Evolutionary conservation across 2,113 vertebrate species (phyloP), one percentile per base, ranked within the genome.

Genomic region (Pitta sordida): DNA sequence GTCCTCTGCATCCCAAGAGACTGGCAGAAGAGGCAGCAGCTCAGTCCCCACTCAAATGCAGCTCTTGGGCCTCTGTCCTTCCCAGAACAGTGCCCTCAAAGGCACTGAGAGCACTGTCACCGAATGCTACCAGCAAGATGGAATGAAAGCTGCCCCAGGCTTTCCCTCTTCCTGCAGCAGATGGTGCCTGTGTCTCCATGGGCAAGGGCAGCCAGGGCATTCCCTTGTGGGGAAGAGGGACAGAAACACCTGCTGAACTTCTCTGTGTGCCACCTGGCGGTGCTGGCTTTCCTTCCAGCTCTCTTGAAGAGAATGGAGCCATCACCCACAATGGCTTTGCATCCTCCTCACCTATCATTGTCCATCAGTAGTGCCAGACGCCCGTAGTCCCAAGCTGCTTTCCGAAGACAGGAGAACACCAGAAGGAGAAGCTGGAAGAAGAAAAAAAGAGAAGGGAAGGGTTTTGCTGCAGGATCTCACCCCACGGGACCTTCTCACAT

Each of bases 361-460:
- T 99, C 98, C 97, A 99, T 98, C 64, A 99, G 98, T 93, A 99
- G 97, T 6, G 98, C 99, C 95, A 99, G 97, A 67, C 99, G 99
- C 21, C 99, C 99, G 0, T 99, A 99, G 96, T 99, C 99, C 99
- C 99, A 99, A 5, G 99, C 99, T 0, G 99, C 99, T 96, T 99
- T 99, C 95, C 99, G 98, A 96, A 99, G 98, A 94, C 99, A 99
- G 70, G 99, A 99, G 89, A 99, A 99, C 76, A 99, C 68, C 80
- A 99, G 93, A 46, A 99, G 86, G 32, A 99, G 96, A 62, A 99
- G 91, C 99, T 99, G 85, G 5, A 64, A 78, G 49, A 83, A 62
- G 39, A 81, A 26, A 43, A n/a, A 30, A 90, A 68, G 65, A 46
- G 3, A 68, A 44, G 22, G 52, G 37, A 76, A 56, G 32, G 17